These are phyloP conservation scores for Bombus confusus DNA, from an alignment of 1,140 invertebrate species.

Conservation along the genomic window DNA sequence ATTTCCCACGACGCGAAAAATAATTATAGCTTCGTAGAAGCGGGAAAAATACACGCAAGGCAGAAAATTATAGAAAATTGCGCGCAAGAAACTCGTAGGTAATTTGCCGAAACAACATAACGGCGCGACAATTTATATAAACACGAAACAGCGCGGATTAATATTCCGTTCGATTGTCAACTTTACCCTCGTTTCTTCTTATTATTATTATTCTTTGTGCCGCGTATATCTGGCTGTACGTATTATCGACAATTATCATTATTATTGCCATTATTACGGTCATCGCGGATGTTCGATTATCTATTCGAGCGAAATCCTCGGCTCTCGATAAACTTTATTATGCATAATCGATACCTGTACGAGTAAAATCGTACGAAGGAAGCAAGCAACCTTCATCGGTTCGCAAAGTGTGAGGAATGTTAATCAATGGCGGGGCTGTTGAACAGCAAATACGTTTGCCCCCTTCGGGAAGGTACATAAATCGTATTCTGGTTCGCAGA, in stretches of 20 bases:
- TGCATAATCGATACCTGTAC: not conserved
- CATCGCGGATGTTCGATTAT: not conserved
- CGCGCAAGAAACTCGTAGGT: not conserved
- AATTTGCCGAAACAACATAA: not conserved
- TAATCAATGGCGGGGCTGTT: not conserved
- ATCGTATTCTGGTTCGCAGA: constrained; percentile 4
- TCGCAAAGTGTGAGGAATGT: too few relatives aligned
- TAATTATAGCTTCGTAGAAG: not conserved
- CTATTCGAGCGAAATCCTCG: not conserved
- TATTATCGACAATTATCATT: not conserved
- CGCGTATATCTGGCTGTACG: too few relatives aligned
- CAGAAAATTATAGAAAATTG: not conserved
- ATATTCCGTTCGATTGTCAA: not conserved
- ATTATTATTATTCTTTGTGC: too few relatives aligned
- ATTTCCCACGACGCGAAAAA: not conserved
- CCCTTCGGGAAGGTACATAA: constrained; percentile 7
- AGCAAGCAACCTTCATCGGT: too few relatives aligned
- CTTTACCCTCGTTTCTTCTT: not conserved
- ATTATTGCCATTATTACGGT: not conserved
- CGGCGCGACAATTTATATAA: not conserved
- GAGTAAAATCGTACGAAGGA: not conserved
- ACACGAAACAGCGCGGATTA: not conserved
- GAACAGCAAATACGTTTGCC: not conserved
- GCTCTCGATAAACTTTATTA: not conserved
- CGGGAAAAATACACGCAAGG: not conserved